Conservation (phyloP, 2,888 invertebrate genomes). For the Laothoe populi region DNA sequence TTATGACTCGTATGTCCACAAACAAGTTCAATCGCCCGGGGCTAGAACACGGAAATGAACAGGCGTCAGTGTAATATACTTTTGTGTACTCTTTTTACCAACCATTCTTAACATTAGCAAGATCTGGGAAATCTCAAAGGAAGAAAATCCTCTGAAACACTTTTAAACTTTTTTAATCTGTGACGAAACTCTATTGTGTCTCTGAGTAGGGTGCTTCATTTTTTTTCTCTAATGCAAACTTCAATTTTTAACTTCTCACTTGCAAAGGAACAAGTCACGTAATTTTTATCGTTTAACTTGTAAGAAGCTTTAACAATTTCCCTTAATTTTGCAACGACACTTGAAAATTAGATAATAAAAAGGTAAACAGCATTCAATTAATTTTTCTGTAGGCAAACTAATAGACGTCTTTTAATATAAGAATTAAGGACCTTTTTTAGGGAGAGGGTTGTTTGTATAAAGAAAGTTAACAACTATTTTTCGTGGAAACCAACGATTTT, state of each 20-base stretch:
- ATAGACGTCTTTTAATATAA: no score
- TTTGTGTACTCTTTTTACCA: slow-evolving; percentile 32
- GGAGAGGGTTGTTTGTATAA: no score
- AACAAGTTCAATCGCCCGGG: slow-evolving; percentile 35
- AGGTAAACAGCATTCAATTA: no score
- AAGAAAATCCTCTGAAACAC: slow-evolving; percentile 49
- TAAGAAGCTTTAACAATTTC: neutral
- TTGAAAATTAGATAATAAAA: no score
- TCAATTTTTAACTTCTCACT: slow-evolving; percentile 52
- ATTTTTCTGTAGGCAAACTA: no score
- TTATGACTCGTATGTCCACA: slow-evolving; percentile 30
- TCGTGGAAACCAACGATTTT: no score
- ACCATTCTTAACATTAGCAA: slow-evolving; percentile 31
- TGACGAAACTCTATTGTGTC: slow-evolving; percentile 52
- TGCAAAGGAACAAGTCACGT: neutral
- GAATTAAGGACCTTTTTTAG: no score
- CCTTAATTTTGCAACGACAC: no score
- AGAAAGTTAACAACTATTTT: no score
- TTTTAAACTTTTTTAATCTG: slow-evolving; percentile 64
- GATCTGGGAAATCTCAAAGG: slow-evolving; percentile 37
- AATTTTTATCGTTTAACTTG: neutral
- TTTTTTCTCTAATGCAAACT: slow-evolving; percentile 53
- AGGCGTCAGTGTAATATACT: slow-evolving; percentile 25
- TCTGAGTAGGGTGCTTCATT: slow-evolving; percentile 45
- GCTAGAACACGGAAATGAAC: slow-evolving; percentile 37